These are phyloP conservation scores for Dinothrombium tinctorium DNA, from an alignment of 1,140 invertebrate species.

Conservation along the genomic window DNA sequence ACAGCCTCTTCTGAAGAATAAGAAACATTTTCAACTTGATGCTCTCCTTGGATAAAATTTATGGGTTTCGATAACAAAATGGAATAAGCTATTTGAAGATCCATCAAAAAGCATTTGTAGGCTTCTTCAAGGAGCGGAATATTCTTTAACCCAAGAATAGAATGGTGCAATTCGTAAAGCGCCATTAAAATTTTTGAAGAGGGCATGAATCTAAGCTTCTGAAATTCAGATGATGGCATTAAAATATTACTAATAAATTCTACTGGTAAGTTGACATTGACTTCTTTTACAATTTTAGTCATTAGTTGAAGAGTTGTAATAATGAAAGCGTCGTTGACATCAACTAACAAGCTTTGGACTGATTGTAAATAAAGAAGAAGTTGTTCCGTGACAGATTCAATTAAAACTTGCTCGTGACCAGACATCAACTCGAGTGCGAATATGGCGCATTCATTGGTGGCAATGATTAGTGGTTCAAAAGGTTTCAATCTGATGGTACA, in stretches of 20 bases:
- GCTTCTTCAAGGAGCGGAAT: slow-evolving; percentile 65
- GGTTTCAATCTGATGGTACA: background rate
- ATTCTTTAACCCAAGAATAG: slow-evolving; percentile 59
- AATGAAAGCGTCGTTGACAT: slow-evolving; percentile 7
- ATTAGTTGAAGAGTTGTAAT: slow-evolving; percentile 10
- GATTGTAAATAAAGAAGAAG: slow-evolving; percentile 4
- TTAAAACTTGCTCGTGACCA: background rate
- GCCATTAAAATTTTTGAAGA: slow-evolving; percentile 34
- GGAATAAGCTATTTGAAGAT: slow-evolving; percentile 19
- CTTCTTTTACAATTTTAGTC: slow-evolving; percentile 29
- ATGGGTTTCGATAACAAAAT: background rate
- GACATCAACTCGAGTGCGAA: background rate
- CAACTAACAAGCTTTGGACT: background rate
- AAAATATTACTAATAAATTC: slow-evolving; percentile 49
- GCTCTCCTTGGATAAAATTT: background rate
- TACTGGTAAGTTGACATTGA: slow-evolving; percentile 45
- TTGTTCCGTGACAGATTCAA: background rate
- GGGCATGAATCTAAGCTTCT: slow-evolving; percentile 34
- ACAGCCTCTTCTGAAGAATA: slow-evolving; percentile 33
- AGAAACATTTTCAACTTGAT: slow-evolving; percentile 17
- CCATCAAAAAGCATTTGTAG: slow-evolving; percentile 34
- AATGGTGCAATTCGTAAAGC: slow-evolving; percentile 48
- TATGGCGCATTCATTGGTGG: slow-evolving; percentile 2
- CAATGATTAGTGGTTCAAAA: slow-evolving; percentile 3
- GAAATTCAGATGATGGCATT: slow-evolving; percentile 36